Evolutionary conservation across 30 jellyfish, hydroid and myxozoan genomes (phyloP).

Genomic region (Aurelia sp.): DNA sequence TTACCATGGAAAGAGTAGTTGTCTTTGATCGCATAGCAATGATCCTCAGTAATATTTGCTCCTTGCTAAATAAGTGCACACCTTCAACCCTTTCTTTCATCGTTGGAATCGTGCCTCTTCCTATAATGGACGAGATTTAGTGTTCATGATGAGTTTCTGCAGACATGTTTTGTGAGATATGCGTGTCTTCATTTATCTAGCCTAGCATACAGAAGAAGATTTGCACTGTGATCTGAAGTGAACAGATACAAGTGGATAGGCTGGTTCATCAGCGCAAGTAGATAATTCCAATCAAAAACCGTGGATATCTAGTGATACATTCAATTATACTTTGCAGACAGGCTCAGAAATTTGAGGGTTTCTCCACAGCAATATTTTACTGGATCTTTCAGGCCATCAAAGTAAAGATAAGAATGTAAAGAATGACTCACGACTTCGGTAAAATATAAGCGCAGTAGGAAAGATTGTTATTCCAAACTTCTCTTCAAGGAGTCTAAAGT

Average conservation of each 20-base stretch:
- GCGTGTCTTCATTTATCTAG: too few relatives aligned
- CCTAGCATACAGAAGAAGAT: too few relatives aligned
- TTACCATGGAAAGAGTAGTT: not conserved
- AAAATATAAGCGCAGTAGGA: constrained; percentile 24
- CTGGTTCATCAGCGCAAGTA: too few relatives aligned
- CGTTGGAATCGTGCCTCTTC: not conserved
- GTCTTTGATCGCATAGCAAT: not conserved
- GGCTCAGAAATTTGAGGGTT: not conserved
- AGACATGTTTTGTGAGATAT: too few relatives aligned
- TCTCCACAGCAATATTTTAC: not conserved
- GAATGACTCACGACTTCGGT: constrained; percentile 28
- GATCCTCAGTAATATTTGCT: not conserved
- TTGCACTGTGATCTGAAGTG: too few relatives aligned
- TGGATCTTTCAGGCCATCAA: not conserved
- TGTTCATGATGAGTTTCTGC: not conserved
- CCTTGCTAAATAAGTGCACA: not conserved
- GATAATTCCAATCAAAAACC: not conserved
- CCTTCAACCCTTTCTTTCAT: not conserved
- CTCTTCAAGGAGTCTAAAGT: constrained; percentile 12
- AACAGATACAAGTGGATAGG: too few relatives aligned
- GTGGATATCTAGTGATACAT: not conserved
- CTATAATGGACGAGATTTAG: not conserved
- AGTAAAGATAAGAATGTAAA: not conserved
- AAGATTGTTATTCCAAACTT: not conserved
- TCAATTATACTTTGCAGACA: too few relatives aligned